Conservation (phyloP, 2,113 vertebrate species). For the Ochotona curzoniae region DNA sequence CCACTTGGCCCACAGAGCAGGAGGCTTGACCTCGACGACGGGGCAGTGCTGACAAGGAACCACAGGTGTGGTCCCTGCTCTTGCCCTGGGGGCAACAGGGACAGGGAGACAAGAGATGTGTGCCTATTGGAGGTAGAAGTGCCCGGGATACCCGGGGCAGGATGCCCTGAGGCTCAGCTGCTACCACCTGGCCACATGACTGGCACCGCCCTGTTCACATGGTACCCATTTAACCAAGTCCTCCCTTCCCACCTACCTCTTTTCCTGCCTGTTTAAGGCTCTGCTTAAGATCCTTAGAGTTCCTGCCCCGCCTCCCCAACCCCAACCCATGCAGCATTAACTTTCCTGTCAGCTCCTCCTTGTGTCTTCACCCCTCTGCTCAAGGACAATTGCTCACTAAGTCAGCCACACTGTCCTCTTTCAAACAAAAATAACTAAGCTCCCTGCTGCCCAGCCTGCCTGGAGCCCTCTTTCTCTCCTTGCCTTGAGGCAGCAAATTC, state of each 20-base stretch:
- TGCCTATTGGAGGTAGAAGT: neutral
- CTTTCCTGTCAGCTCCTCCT: neutral
- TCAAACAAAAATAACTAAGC: constrained; percentile 13
- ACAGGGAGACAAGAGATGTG: neutral
- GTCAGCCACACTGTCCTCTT: neutral
- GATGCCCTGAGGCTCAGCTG: neutral
- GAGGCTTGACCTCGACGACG: neutral
- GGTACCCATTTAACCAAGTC: neutral
- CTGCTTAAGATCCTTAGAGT: too few species aligned
- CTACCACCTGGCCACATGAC: neutral
- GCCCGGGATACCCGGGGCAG: neutral
- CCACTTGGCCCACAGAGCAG: neutral
- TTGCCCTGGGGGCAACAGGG: too few species aligned
- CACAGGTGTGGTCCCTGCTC: neutral
- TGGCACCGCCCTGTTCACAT: neutral
- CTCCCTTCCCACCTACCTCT: neutral
- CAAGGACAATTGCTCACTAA: neutral
- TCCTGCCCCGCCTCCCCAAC: neutral
- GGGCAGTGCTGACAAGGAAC: neutral
- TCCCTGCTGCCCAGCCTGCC: neutral
- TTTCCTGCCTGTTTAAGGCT: neutral
- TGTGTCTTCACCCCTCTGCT: too few species aligned
- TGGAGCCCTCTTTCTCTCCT: neutral
- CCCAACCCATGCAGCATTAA: neutral
- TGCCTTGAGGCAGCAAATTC: neutral